Conservation (phyloP, 1,140 invertebrate genomes). For the Matsumurasca onukii region DNA sequence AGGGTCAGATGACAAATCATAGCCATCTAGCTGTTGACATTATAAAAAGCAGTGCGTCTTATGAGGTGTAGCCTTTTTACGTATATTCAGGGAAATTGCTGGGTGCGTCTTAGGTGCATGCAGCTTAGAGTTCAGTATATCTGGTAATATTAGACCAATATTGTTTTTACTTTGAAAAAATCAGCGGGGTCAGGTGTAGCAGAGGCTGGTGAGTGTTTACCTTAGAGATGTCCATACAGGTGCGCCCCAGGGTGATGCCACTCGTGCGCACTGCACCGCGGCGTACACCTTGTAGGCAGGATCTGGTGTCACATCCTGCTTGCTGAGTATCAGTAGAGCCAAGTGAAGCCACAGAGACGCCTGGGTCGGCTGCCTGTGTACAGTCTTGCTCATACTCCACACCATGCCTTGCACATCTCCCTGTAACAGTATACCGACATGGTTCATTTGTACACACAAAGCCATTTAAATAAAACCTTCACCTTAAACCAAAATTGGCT, state of each 20-base stretch:
- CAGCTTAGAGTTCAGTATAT: too few species aligned
- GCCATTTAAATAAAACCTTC: too few species aligned
- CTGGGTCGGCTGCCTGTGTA: conserved; percentile 54
- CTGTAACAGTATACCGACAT: conserved; percentile 40
- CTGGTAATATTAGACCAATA: too few species aligned
- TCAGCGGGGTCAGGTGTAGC: too few species aligned
- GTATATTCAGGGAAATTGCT: too few species aligned
- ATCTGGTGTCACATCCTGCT: conserved; percentile 21
- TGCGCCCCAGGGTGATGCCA: conserved; percentile 45
- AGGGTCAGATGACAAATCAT: too few species aligned
- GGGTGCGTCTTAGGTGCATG: too few species aligned
- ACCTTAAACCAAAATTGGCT: too few species aligned
- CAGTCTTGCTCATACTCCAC: conserved; percentile 51
- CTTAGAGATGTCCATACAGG: conserved; percentile 46
- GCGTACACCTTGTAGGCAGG: conserved; percentile 39
- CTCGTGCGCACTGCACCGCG: conserved; percentile 47
- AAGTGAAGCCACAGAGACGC: conserved; percentile 47
- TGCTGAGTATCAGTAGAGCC: conserved; percentile 40
- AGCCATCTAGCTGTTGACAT: too few species aligned
- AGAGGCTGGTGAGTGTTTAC: conserved; percentile 39
- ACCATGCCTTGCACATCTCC: conserved; percentile 51
- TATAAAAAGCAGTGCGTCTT: too few species aligned
- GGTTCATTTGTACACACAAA: conserved; percentile 12
- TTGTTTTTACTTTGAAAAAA: too few species aligned
- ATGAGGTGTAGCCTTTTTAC: too few species aligned